A percentile compares a stretch with the other conserved stretches of the same genome.
Conservation (phyloP, 2,113 vertebrate species). For the Eulemur rufifrons region DNA sequence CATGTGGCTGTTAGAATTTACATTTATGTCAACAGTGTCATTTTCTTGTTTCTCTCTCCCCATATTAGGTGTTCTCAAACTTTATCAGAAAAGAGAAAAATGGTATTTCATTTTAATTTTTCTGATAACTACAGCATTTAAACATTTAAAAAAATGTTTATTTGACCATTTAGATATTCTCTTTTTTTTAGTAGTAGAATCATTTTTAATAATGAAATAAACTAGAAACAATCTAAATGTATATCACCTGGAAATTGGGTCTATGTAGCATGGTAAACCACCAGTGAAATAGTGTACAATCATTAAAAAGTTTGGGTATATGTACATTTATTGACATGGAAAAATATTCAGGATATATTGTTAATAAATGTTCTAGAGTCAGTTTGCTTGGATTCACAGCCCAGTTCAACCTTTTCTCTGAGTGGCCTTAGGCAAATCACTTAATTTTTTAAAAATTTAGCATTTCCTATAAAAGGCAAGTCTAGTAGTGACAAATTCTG, state of each 20-base stretch:
- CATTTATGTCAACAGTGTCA: not conserved
- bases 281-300: not conserved
- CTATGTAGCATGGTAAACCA: not conserved
- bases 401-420: not conserved
- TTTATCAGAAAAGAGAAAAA: not conserved
- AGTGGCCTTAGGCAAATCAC: not conserved
- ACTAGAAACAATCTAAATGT: not conserved
- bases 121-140: not conserved
- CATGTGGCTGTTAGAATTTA: not conserved
- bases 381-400: not conserved
- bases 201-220: not conserved
- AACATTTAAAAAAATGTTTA: not conserved
- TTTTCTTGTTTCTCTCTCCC: not conserved
- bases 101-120: not conserved
- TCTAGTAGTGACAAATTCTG: no score
- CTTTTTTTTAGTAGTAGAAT: not conserved
- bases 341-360: not conserved
- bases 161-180: not conserved
- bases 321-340: not conserved
- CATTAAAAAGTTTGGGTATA: not conserved
- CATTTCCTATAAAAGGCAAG: no score
- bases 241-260: not conserved
- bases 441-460: not conserved
- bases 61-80: not conserved
- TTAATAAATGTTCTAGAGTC: not conserved